Evolutionary conservation across 2,888 invertebrate genomes (phyloP).

Genomic region (Fragum fragum): DNA sequence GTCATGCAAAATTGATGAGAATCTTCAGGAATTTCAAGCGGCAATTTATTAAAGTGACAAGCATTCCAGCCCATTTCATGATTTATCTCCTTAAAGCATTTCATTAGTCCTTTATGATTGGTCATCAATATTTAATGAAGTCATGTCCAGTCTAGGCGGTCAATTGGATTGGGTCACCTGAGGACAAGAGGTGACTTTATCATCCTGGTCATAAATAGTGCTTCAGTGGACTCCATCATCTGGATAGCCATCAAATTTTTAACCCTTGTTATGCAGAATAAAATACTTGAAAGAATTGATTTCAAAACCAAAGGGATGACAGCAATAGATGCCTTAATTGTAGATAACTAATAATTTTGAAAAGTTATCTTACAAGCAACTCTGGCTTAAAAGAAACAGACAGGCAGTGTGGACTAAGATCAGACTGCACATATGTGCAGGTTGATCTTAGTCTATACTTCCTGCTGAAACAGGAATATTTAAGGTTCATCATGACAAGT

Average conservation of each 20-base stretch:
- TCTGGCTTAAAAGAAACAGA: no score
- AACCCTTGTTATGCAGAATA: not conserved
- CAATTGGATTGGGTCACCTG: constrained; percentile 27
- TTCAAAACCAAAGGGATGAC: no score
- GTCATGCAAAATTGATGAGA: not conserved
- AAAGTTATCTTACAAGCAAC: no score
- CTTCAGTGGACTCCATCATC: not conserved
- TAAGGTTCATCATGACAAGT: no score
- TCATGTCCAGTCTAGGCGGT: constrained; percentile 16
- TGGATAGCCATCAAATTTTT: not conserved
- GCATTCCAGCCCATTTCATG: not conserved
- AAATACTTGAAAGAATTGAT: no score
- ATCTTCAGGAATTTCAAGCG: not conserved
- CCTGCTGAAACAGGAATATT: no score
- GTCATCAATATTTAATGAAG: constrained; percentile 27
- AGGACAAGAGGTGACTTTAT: constrained; percentile 19
- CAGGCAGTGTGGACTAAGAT: no score
- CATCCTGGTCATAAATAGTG: constrained; percentile 19
- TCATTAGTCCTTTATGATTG: constrained; percentile 25
- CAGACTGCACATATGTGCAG: no score
- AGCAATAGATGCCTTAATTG: no score
- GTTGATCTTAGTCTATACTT: no score
- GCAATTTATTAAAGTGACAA: constrained; percentile 13
- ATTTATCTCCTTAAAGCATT: constrained; percentile 23
- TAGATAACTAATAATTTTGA: no score